These are phyloP conservation scores for Euphydryas editha DNA, from an alignment of 2,888 invertebrate species.

Conservation along the genomic window DNA sequence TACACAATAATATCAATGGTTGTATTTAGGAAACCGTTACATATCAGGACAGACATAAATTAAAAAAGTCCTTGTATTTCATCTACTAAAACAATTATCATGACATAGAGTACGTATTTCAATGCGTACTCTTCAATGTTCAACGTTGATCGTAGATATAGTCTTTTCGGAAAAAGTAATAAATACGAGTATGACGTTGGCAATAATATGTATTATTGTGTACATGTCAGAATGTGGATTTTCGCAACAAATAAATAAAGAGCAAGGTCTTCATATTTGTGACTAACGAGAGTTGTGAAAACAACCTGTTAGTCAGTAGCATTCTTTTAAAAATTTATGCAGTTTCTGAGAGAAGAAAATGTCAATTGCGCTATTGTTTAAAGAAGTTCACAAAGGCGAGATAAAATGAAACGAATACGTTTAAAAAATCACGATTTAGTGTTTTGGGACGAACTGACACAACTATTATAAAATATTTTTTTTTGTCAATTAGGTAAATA, in stretches of 20 bases:
- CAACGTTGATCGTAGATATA: neutral
- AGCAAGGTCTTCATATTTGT: conserved; percentile 6
- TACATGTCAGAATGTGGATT: neutral
- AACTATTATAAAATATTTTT: neutral
- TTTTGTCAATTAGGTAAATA: neutral
- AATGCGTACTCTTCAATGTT: neutral
- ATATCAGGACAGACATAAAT: neutral
- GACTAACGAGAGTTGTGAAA: conserved; percentile 3
- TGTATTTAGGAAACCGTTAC: neutral
- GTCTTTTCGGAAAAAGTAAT: neutral
- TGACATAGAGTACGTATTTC: neutral
- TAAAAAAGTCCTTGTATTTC: neutral
- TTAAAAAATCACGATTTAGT: conserved; percentile 4
- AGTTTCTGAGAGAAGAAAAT: conserved; percentile 23
- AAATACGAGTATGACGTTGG: neutral
- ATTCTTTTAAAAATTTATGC: conserved; percentile 25
- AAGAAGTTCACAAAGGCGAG: conserved; percentile 19
- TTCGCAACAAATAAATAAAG: neutral
- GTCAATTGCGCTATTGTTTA: conserved; percentile 29
- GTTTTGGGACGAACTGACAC: neutral
- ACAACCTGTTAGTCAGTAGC: conserved; percentile 20
- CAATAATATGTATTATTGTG: neutral
- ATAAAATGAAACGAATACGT: conserved; percentile 11
- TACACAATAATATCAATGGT: too few relatives aligned
- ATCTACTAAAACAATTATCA: neutral